phyloP scores from a whole-genome alignment of 2,797 vertebrate species.

The Iguana delicatissima region DNA sequence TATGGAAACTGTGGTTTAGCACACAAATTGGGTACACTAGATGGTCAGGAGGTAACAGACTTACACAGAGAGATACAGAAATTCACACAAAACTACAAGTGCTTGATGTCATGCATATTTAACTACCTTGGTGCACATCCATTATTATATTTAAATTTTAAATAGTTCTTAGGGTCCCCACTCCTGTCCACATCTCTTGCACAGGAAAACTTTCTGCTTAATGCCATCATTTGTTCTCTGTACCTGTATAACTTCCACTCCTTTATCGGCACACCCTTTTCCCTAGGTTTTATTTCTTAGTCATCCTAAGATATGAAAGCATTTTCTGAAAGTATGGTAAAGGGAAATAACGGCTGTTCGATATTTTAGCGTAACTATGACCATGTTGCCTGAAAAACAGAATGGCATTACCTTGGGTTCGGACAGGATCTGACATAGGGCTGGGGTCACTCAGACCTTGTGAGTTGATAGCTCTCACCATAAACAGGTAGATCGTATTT shows the following conservation, averaged over 20 bases:
- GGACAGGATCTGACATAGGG: conserved; percentile 95
- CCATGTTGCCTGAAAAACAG: not conserved
- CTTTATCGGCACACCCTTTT: not conserved
- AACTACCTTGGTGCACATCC: not conserved
- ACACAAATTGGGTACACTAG: not conserved
- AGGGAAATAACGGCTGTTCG: not conserved
- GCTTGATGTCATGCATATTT: not conserved
- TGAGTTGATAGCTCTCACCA: conserved; percentile 94
- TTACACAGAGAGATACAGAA: not conserved
- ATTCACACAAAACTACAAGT: not conserved
- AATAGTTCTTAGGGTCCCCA: not conserved
- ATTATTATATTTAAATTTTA: not conserved
- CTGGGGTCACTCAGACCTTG: conserved; percentile 98
- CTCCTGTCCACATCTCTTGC: not conserved
- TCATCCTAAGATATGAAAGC: not conserved
- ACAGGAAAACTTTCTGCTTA: not conserved
- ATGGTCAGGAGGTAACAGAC: not conserved
- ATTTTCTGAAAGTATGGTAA: not conserved
- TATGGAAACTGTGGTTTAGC: not conserved
- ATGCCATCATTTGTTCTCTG: not conserved
- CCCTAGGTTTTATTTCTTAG: not conserved
- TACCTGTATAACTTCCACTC: not conserved
- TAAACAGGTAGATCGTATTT: conserved; percentile 98
- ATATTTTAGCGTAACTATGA: not conserved
- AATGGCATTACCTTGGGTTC: conserved; percentile 92